Base-by-base conservation (phyloP, 1,140 invertebrate genomes). In the Cylas formicarius region DNA sequence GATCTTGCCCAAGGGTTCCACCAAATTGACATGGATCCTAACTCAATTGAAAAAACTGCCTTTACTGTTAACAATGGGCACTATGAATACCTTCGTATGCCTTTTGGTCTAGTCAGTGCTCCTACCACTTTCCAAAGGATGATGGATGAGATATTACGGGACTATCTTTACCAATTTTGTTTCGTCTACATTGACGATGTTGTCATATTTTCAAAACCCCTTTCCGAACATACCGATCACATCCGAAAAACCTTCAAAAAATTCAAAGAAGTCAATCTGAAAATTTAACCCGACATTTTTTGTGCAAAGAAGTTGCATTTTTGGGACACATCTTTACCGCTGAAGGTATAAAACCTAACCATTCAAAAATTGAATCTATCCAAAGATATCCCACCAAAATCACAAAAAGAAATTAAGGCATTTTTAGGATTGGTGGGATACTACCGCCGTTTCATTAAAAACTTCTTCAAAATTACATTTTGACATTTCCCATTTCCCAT, bases 61-160 rank as follows among this genome's bases (percentile, higher is more conserved):
- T n/a, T n/a, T n/a, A n/a, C n/a, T n/a, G n/a, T 41, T 2, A 27
- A 44, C 16, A 29, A 29, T 23, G 41, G 47, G 10, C 32, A 44
- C n/a, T 67, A 54, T 42, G 47, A 64, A 38, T 68, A 57, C 54
- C 43, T 38, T 21, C 27, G 55, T 16, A 58, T 67, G 51, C 67
- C 67, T 9, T 69, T 71, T n/a, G n/a, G 67, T 2, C 40, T 67
- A 20, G 47, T 54, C 16, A 67, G 62, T 44, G 58, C 57, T 2
- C 60, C 65, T 2, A 44, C 52, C 4, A 62, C 55, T 0, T 66
- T 67, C 45, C 56, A 67, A 33, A 14, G 56, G 37, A 6, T 56
- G 3, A 58, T 64, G 48, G 53, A 67, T 11, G 10, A 17, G 23
- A 24, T 49, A 14, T 28, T 53, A 2, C 27, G 36, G 14, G 34